Base-by-base conservation (phyloP, 2,888 invertebrate genomes). In the Beris chalybata region DNA sequence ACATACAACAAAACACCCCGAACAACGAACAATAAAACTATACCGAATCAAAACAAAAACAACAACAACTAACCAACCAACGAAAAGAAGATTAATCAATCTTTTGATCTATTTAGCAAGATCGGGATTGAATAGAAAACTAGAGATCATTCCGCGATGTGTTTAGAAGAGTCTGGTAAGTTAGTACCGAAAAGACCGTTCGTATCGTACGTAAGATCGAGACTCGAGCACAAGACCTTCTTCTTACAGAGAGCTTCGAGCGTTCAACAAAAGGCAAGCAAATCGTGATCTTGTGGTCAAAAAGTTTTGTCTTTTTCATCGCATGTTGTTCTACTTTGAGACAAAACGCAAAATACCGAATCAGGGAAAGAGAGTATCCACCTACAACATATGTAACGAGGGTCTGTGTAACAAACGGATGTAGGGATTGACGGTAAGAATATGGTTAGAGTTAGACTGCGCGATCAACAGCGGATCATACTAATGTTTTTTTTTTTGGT, bases 261-360 rank as follows among this genome's bases (percentile, higher is more conserved):
- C 53, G 15, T 50, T 13, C 29, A 12, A 12, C 29, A 53, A 15
- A 13, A 13, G 29, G 9, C 67, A 67, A 64, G 52, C 59, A 69
- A 67, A 69, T 69, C 69, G 69, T 69, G 69, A 69, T 65, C 67
- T 57, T 69, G 65, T 67, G 69, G 69, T 69, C 69, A 67, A 67
- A 69, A 65, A 65, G 53, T 45, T 56, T 56, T 56, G 55, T 58
- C 56, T 55, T 15, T 65, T 56, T 56, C 52, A 61, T 50, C 50
- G 50, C 61, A 52, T 38, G 61, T 61, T 61, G 61, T 61, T 61
- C 61, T 50, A 61, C 50, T 61, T 61, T 52, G 61, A 61, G 61
- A 61, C 61, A 61, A 61, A 61, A 61, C 61, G n/a, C 38, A 38
- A 38, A 38, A 38, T 38, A 38, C 38, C 3, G 38, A 38, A 4